A percentile compares a stretch with the other conserved stretches of the same genome.
Evolutionary conservation across 2,113 vertebrate species (phyloP).

Genomic region (Urocolius indicus): DNA sequence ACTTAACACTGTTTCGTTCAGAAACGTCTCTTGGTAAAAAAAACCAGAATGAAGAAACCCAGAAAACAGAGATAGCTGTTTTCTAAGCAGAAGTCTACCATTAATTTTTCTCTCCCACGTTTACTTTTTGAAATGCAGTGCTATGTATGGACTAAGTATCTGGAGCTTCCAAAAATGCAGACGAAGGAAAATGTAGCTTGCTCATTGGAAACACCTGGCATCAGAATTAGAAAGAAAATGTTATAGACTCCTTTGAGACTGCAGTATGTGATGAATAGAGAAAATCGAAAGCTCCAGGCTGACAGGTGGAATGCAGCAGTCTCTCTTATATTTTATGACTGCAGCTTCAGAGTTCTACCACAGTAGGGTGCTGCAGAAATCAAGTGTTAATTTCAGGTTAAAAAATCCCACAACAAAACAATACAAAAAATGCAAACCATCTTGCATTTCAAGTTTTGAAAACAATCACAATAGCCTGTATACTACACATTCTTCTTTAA

Average conservation of each 20-base stretch:
- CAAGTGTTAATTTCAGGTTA: background rate
- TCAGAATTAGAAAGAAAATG: constrained; percentile 21
- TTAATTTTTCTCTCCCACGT: background rate
- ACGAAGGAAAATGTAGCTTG: background rate
- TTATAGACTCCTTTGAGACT: constrained; percentile 21
- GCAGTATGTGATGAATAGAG: background rate
- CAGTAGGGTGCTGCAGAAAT: background rate
- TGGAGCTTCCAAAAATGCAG: background rate
- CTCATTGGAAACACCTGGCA: background rate
- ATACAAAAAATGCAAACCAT: background rate
- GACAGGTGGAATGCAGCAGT: background rate
- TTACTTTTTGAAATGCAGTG: background rate
- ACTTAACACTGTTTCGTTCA: background rate
- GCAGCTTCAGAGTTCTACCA: background rate
- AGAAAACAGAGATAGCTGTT: background rate
- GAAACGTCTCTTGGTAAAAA: background rate
- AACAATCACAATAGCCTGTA: background rate
- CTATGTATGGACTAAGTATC: background rate
- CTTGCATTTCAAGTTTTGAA: background rate
- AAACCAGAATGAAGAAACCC: background rate
- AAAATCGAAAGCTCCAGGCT: constrained; percentile 14
- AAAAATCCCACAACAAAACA: background rate
- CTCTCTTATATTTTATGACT: background rate
- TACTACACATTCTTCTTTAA: background rate
- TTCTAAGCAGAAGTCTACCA: background rate